Evolutionary conservation across 2,888 invertebrate species (phyloP).

Genomic region (Drosophila monieri): DNA sequence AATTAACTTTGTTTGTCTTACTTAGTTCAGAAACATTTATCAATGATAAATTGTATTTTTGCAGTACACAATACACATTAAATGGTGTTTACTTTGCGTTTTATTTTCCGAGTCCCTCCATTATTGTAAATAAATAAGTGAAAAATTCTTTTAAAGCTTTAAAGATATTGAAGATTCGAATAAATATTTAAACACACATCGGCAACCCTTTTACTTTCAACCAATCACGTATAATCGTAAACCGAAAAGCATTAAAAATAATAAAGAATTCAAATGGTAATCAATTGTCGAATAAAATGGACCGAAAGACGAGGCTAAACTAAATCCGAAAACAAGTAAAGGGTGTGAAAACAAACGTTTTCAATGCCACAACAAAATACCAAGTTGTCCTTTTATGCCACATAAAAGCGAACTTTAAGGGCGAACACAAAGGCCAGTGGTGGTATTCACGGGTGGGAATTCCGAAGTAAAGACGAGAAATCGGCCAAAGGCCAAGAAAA

Average conservation of each 20-base stretch:
- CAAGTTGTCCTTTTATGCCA: slow-evolving; percentile 39
- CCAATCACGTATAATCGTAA: slow-evolving; percentile 37
- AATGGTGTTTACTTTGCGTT: neutral
- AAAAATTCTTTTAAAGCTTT: neutral
- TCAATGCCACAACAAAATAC: slow-evolving; percentile 35
- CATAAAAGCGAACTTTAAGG: slow-evolving; percentile 43
- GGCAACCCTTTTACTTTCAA: neutral
- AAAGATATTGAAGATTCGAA: neutral
- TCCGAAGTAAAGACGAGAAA: neutral
- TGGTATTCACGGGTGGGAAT: slow-evolving; percentile 7
- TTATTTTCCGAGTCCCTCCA: neutral
- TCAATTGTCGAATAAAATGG: slow-evolving; percentile 35
- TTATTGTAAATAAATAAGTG: too few relatives aligned
- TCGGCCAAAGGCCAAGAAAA: slow-evolving; percentile 31
- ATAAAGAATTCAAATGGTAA: slow-evolving; percentile 45
- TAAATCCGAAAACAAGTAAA: slow-evolving; percentile 27
- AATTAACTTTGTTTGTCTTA: neutral
- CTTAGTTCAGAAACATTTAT: neutral
- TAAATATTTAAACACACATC: neutral
- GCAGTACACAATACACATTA: neutral
- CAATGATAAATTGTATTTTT: neutral
- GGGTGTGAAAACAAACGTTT: slow-evolving; percentile 24
- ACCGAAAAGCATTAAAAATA: slow-evolving; percentile 40
- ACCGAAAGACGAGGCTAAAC: slow-evolving; percentile 15
- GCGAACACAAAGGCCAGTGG: slow-evolving; percentile 31